Base-by-base conservation (phyloP, 2,113 vertebrate species). In the Microcebus jonahi region DNA sequence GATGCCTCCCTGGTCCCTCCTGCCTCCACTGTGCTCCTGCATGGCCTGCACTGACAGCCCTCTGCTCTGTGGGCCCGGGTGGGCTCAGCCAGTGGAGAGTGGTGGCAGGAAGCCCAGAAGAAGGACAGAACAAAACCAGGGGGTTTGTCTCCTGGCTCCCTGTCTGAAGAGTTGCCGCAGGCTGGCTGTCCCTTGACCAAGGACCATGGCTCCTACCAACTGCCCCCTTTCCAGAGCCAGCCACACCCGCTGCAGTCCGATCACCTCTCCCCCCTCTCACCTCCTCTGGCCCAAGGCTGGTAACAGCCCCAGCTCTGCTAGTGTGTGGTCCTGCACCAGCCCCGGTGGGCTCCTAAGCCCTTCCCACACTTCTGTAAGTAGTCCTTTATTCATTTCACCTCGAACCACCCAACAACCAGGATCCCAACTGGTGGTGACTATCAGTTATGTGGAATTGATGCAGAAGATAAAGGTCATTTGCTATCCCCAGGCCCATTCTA, bases 41-140 rank as follows among this genome's bases (percentile, higher is more conserved):
- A 0, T 34, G 76, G 34, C 34, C 57, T 13, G 34, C 34, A 6
- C 0, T 1, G 20, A 71, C 0, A 8, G 48, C 12, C 8, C 73
- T 0, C 0, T 55, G 10, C 14, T 50, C 50, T 23, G 23, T 36
- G 39, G 25, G 25, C 25, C 63, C 1, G 5, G 53, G 8, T 25
- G 36, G 85, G 25, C 65, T 53, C 55, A 34, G 21, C 42, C 42
- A 2, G 17, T 42, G 75, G 39, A 80, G 17, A 59, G 8, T 25
- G 0, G 5, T 11, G 63, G 39, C 25, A 36, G 65, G 75, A 71
- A 31, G 31, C 31, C 53, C 4, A 34, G 42, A 36, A 50, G 39
- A 36, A 3, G 12, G 21, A 45, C n/a, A 65, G 55, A 45, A 23
- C 0, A 8, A 36, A 4, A 0, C 29, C 25, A 8, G 18, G 34